These are phyloP conservation scores for Lophotriccus pileatus DNA, from an alignment of 2,797 vertebrate genomes.

Conservation along the genomic window DNA sequence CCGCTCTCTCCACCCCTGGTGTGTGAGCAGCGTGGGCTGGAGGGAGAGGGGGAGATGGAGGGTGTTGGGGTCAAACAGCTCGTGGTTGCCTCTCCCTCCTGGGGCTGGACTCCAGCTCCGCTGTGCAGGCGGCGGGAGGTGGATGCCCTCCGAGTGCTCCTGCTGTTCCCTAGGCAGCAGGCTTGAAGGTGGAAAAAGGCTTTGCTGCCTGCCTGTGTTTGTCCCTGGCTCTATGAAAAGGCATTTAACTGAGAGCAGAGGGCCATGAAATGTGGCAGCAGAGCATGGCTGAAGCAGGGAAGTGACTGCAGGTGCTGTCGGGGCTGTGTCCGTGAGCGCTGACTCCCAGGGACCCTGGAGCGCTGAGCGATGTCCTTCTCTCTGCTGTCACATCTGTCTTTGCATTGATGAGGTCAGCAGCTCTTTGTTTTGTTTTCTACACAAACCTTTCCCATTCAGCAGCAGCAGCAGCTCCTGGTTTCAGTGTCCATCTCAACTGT, in stretches of 20 bases:
- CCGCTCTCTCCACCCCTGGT: fast-evolving
- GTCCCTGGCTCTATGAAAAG: neutral
- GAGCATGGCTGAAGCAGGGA: neutral
- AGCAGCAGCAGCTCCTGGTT: neutral
- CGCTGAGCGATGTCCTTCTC: neutral
- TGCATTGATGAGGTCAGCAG: neutral
- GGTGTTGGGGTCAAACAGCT: neutral
- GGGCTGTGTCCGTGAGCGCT: neutral
- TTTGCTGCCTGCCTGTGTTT: neutral
- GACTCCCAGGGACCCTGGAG: neutral
- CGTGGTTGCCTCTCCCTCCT: neutral
- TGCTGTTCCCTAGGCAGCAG: neutral
- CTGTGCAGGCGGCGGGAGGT: neutral
- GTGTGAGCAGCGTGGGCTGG: fast-evolving
- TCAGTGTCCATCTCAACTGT: neutral
- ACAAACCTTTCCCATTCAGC: neutral
- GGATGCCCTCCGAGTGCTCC: neutral
- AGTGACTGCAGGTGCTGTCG: neutral
- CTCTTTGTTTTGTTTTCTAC: neutral
- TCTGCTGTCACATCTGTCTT: neutral
- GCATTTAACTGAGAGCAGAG: neutral
- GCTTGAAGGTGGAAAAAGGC: neutral
- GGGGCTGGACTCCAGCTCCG: neutral
- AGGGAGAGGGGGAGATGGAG: neutral
- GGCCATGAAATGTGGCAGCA: neutral